Evolutionary conservation across 2,797 vertebrate species (phyloP).

Genomic region (Sebastes reedi): DNA sequence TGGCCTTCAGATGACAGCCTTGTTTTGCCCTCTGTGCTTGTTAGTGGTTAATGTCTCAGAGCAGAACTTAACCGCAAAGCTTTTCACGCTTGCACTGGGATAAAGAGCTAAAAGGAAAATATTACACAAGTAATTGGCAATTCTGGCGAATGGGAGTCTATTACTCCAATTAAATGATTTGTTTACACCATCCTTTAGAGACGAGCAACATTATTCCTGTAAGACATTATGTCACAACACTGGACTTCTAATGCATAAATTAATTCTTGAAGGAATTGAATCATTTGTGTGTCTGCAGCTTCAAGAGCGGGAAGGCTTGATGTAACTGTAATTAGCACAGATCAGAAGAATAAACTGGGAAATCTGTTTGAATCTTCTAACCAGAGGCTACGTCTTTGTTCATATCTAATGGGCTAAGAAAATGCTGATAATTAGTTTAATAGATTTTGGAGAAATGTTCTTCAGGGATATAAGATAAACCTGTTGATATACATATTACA

Average conservation of each 20-base stretch:
- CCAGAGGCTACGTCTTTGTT: slow-evolving; percentile 16
- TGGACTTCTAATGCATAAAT: slow-evolving; percentile 22
- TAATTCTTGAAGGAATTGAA: slow-evolving; percentile 26
- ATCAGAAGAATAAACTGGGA: slow-evolving; percentile 36
- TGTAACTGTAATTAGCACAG: slow-evolving; percentile 31
- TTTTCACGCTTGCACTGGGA: neutral
- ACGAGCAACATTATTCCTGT: neutral
- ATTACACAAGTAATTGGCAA: neutral
- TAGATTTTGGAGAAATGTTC: neutral
- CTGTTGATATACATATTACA: slow-evolving; percentile 2
- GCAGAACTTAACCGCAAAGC: slow-evolving; percentile 1
- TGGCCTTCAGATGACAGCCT: neutral
- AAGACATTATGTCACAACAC: slow-evolving; percentile 10
- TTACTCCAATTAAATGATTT: slow-evolving; percentile 12
- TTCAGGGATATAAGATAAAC: slow-evolving; percentile 6
- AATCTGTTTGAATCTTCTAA: slow-evolving; percentile 27
- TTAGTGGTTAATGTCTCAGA: neutral
- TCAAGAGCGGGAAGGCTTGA: slow-evolving; percentile 4
- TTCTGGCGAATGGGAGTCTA: slow-evolving; percentile 8
- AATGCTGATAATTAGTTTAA: neutral
- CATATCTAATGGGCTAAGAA: slow-evolving; percentile 5
- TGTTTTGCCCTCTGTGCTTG: neutral
- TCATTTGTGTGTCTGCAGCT: slow-evolving; percentile 15
- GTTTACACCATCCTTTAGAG: slow-evolving; percentile 15
- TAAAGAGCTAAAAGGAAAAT: slow-evolving; percentile 9